These are phyloP conservation scores for Dipodomys spectabilis DNA, from an alignment of 2,113 vertebrate genomes.

Conservation along the genomic window DNA sequence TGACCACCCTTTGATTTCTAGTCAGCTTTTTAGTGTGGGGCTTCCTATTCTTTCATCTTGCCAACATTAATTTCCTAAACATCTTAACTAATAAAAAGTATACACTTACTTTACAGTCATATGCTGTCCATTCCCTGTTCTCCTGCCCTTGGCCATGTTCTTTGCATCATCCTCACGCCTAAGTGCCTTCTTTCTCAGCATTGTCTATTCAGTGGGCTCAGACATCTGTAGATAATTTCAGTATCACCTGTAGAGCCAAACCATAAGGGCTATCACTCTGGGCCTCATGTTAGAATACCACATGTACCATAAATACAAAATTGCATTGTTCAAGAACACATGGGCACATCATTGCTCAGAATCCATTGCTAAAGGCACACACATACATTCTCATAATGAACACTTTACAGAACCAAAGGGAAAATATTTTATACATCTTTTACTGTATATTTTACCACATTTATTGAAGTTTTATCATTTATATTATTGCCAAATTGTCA, in stretches of 20 bases:
- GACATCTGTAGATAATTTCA: background rate
- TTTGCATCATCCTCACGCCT: background rate
- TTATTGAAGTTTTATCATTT: background rate
- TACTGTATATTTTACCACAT: background rate
- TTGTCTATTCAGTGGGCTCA: background rate
- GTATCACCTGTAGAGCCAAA: background rate
- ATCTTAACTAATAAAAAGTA: constrained; percentile 11
- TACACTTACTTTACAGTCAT: background rate
- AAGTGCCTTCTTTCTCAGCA: background rate
- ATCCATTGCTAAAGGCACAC: background rate
- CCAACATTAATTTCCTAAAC: background rate
- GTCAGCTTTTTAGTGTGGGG: background rate
- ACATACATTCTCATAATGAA: background rate
- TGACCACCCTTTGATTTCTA: background rate
- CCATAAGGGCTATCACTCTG: background rate
- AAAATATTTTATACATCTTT: background rate
- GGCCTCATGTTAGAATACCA: background rate
- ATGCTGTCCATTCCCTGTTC: background rate
- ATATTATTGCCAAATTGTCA: background rate
- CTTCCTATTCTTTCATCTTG: background rate
- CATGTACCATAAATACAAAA: background rate
- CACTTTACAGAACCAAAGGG: background rate
- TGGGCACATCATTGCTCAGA: background rate
- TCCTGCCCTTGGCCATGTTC: background rate
- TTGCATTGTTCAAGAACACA: background rate